Evolutionary conservation across 1,140 invertebrate species (phyloP).

Genomic region (Polypedilum pembai): DNA sequence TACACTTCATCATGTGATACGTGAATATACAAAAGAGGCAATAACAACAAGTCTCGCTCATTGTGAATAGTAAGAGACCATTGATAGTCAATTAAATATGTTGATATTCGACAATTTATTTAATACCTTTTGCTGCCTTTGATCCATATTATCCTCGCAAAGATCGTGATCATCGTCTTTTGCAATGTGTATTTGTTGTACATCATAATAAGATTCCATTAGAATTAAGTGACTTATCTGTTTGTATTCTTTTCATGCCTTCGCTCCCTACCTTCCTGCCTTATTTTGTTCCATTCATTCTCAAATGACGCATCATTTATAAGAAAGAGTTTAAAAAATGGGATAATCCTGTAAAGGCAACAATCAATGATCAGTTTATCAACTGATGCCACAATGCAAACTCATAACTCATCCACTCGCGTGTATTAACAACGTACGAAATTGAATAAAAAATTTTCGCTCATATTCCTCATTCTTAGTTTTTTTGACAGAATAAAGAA

Average conservation of each 20-base stretch:
- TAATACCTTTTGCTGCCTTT: neutral
- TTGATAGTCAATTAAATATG: constrained; percentile 12
- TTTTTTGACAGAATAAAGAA: neutral
- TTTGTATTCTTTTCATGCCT: too few species aligned
- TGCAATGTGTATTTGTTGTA: too few species aligned
- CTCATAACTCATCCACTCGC: neutral
- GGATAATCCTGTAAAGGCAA: constrained; percentile 1
- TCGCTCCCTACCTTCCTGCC: neutral
- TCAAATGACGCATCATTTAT: neutral
- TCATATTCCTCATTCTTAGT: neutral
- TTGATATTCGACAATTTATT: constrained; percentile 6
- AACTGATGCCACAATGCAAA: neutral
- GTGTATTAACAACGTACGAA: neutral
- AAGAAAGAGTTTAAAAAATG: neutral
- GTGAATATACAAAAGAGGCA: neutral
- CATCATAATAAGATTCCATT: constrained; percentile 1
- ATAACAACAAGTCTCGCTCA: neutral
- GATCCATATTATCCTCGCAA: too few species aligned
- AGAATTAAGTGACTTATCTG: neutral
- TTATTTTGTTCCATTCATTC: neutral
- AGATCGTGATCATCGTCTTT: too few species aligned
- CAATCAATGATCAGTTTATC: neutral
- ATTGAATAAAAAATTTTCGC: neutral
- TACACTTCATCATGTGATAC: neutral
- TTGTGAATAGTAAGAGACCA: neutral